These are phyloP conservation scores for Geopemphigus sp. DNA, from an alignment of 1,140 invertebrate species.

Conservation along the genomic window DNA sequence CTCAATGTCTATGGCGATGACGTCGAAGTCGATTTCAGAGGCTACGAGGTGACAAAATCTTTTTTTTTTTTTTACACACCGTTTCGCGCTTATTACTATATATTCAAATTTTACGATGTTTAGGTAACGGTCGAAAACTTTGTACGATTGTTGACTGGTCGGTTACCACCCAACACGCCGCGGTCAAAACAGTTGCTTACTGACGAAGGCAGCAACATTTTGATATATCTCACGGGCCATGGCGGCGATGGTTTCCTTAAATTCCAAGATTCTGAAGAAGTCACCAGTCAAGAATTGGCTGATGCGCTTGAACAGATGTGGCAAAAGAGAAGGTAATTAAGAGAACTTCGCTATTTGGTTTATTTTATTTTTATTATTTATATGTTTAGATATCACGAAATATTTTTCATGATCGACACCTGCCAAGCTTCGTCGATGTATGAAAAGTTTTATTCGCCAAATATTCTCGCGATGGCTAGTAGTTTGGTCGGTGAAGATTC, in stretches of 20 bases:
- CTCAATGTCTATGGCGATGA: conserved; percentile 99
- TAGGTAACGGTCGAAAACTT: conserved; percentile 97
- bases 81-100: conserved; percentile 32
- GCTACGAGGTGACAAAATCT: conserved; percentile 78
- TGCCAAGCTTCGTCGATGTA: conserved; percentile 99
- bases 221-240: conserved; percentile 96
- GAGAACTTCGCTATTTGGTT: not conserved
- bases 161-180: conserved; percentile 73
- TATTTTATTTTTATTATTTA: not conserved
- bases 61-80: not conserved
- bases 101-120: conserved; percentile 8
- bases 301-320: conserved; percentile 99
- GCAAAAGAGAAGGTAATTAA: conserved; percentile 82
- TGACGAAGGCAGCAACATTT: conserved; percentile 94
- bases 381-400: conserved; percentile 86
- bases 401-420: conserved; percentile 98
- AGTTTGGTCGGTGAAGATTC: conserved; percentile 95
- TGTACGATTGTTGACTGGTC: conserved; percentile 89
- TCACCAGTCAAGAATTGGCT: conserved; percentile 97
- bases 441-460: conserved; percentile 96
- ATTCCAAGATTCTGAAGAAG: conserved; percentile 99
- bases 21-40: conserved; percentile 98
- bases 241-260: conserved; percentile 99
- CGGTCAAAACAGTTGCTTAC: conserved; percentile 92
- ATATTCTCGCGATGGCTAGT: conserved; percentile 94